phyloP scores from a whole-genome alignment of 1,140 invertebrate species.

The Drosophila kanapiae region DNA sequence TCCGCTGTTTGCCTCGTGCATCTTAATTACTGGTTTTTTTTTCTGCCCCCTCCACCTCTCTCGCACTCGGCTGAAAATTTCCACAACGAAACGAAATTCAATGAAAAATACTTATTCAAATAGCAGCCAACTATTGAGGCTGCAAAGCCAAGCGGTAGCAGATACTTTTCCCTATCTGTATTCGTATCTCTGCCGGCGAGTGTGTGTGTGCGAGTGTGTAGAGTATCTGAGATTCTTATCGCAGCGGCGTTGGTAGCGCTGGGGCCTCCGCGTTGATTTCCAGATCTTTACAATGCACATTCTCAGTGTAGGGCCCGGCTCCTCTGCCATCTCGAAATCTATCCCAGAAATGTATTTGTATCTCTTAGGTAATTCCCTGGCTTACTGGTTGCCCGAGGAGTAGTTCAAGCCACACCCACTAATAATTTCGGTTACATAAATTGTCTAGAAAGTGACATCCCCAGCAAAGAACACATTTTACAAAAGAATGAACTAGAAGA shows the following conservation, averaged over 20 bases:
- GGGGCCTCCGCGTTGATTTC: slow-evolving; percentile 70
- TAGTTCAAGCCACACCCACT: slow-evolving; percentile 1
- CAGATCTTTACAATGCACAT: slow-evolving; percentile 75
- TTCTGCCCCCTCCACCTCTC: not conserved
- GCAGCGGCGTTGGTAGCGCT: slow-evolving; percentile 15
- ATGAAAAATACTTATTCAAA: slow-evolving; percentile 83
- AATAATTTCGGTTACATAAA: slow-evolving; percentile 43
- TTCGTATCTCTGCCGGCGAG: slow-evolving; percentile 24
- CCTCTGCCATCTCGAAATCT: not conserved
- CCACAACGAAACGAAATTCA: slow-evolving; percentile 80
- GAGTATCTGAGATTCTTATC: slow-evolving; percentile 75
- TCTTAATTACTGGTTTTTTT: slow-evolving; percentile 74
- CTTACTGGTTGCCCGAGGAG: not conserved
- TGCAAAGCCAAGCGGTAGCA: slow-evolving; percentile 74
- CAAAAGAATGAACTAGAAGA: not conserved
- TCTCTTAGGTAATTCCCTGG: slow-evolving; percentile 28
- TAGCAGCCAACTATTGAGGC: slow-evolving; percentile 73
- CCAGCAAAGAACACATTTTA: not conserved
- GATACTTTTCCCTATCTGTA: slow-evolving; percentile 42
- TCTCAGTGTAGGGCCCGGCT: slow-evolving; percentile 18
- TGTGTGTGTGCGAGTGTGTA: not conserved
- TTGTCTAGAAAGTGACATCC: slow-evolving; percentile 27
- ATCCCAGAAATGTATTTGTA: slow-evolving; percentile 19
- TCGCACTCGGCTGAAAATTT: slow-evolving; percentile 60
- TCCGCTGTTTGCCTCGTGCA: slow-evolving; percentile 80